phyloP scores from a whole-genome alignment of 2,888 invertebrate species.

The Epinotia ramella region DNA sequence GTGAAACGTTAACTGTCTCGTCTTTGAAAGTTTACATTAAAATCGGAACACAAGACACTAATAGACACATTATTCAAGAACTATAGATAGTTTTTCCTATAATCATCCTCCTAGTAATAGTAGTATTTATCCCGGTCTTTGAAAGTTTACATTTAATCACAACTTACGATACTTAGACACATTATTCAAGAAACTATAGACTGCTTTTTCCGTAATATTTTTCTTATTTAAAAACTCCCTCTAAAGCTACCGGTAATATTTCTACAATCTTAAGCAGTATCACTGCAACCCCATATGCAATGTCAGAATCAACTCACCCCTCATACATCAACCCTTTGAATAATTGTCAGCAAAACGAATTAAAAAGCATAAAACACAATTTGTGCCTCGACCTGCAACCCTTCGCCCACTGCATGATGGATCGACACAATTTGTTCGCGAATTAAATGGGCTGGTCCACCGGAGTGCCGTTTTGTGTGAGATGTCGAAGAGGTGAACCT shows the following conservation, averaged over 20 bases:
- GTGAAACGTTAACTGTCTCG: not conserved
- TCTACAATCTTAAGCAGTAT: constrained; percentile 5
- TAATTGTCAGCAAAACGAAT: constrained; percentile 67
- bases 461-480: not conserved
- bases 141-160: too few relatives aligned
- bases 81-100: too few relatives aligned
- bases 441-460: constrained; percentile 35
- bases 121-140: too few relatives aligned
- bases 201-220: too few relatives aligned
- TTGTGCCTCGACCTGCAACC: constrained; percentile 62
- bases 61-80: too few relatives aligned
- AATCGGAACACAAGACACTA: not conserved
- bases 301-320: constrained; percentile 44
- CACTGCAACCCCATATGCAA: not conserved
- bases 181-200: too few relatives aligned
- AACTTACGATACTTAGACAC: too few relatives aligned
- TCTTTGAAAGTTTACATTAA: not conserved
- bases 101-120: too few relatives aligned
- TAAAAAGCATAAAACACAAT: constrained; percentile 80
- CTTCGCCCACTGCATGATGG: constrained; percentile 57
- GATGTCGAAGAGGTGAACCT: constrained; percentile 15
- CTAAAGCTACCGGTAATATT: constrained; percentile 1
- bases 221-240: not conserved
- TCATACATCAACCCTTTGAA: constrained; percentile 56
- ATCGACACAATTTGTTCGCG: constrained; percentile 56